A percentile compares a stretch with the other conserved stretches of the same genome.
These are phyloP conservation scores for Lerema accius DNA, from an alignment of 1,140 invertebrate genomes.

Conservation along the genomic window DNA sequence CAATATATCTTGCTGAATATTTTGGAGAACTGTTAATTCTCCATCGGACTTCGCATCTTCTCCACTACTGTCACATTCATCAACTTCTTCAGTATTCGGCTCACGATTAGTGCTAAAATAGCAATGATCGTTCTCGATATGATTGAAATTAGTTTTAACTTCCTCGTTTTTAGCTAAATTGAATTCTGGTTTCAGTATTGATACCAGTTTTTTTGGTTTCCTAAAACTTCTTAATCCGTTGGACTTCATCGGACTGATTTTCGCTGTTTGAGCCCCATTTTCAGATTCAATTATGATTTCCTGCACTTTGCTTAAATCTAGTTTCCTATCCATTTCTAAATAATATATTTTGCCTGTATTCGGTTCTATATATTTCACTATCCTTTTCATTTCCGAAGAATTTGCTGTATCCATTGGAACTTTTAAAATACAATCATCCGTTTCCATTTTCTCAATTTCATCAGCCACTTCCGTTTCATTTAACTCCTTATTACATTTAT, in stretches of 20 bases:
- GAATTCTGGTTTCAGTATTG: slow-evolving; percentile 59
- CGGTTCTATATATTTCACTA: slow-evolving; percentile 75
- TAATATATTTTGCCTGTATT: slow-evolving; percentile 74
- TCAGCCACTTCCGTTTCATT: slow-evolving; percentile 1
- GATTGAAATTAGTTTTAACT: slow-evolving; percentile 39
- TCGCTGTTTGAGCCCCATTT: slow-evolving; percentile 52
- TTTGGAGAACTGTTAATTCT: slow-evolving; percentile 43
- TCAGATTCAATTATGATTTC: slow-evolving; percentile 70
- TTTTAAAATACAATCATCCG: neutral
- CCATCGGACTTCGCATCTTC: slow-evolving; percentile 15
- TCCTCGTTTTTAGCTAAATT: slow-evolving; percentile 32
- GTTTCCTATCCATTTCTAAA: slow-evolving; percentile 68
- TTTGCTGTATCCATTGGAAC: slow-evolving; percentile 47
- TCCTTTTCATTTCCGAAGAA: slow-evolving; percentile 54
- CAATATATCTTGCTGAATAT: slow-evolving; percentile 41
- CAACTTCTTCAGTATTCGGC: neutral
- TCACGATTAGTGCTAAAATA: slow-evolving; percentile 46
- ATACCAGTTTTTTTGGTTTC: slow-evolving; percentile 52
- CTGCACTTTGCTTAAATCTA: slow-evolving; percentile 67
- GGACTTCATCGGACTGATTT: slow-evolving; percentile 63
- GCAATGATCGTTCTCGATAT: slow-evolving; percentile 77
- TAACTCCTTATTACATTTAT: neutral
- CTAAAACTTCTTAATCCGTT: slow-evolving; percentile 56
- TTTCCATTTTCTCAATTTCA: neutral
- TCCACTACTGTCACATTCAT: neutral